Percentiles rank a stretch among this genome's conserved stretches.
These are phyloP conservation scores for Upupa epops DNA, from an alignment of 2,113 vertebrate species.

Conservation along the genomic window DNA sequence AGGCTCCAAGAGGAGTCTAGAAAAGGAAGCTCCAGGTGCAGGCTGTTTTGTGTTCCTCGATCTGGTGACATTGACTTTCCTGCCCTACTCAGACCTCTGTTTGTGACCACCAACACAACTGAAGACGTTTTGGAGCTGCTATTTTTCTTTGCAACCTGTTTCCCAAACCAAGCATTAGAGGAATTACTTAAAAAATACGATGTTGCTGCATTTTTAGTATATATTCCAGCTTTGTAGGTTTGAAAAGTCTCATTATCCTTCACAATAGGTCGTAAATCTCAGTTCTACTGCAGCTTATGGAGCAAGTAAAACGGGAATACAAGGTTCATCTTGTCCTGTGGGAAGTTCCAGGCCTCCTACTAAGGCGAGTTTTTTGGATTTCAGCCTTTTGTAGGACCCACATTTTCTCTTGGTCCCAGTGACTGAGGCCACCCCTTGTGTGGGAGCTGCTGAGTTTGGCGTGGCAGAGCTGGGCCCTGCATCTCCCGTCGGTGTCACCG, in stretches of 20 bases:
- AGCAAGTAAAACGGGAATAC: not conserved
- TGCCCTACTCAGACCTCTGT: not conserved
- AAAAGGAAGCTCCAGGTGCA: not conserved
- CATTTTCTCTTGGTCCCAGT: fast-evolving
- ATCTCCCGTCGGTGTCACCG: fast-evolving
- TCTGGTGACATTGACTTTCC: not conserved
- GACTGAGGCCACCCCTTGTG: not conserved
- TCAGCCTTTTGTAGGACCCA: not conserved
- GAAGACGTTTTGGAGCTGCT: not conserved
- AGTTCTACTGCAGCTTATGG: not conserved
- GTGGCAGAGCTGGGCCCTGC: not conserved
- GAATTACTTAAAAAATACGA: not conserved
- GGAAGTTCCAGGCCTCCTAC: not conserved
- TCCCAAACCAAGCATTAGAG: not conserved
- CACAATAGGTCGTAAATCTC: not conserved
- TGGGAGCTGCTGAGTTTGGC: not conserved
- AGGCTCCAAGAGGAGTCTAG: not conserved
- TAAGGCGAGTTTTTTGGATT: not conserved
- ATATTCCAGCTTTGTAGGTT: not conserved
- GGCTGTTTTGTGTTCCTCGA: not conserved
- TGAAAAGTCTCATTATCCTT: not conserved
- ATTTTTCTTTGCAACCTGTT: not conserved
- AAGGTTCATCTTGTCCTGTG: not conserved
- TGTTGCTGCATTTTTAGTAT: not conserved
- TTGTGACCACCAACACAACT: not conserved